Percentiles rank a stretch among this genome's conserved stretches.
Conservation (phyloP, 2,113 vertebrate genomes). For the Excalfactoria chinensis region DNA sequence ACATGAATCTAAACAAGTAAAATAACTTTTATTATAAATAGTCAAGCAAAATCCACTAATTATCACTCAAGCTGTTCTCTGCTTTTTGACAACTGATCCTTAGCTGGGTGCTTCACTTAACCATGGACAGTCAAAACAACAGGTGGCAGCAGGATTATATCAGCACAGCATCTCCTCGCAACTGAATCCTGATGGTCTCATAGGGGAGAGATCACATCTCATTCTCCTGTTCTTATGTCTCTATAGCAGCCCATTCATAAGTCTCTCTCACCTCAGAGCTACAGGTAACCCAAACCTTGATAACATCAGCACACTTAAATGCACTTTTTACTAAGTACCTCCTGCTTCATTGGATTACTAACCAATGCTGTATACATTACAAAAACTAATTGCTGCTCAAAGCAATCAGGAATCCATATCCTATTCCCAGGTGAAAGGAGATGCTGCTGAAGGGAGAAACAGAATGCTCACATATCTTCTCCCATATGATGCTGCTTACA, state of each 20-base stretch:
- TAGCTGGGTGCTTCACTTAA: constrained; percentile 29
- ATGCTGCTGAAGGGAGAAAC: constrained; percentile 12
- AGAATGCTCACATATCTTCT: neutral
- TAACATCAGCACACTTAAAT: constrained; percentile 31
- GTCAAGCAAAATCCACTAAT: neutral
- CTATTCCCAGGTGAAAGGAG: constrained; percentile 35
- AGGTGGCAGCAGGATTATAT: constrained; percentile 57
- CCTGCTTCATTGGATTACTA: constrained; percentile 49
- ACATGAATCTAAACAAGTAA: neutral
- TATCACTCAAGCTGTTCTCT: constrained; percentile 19
- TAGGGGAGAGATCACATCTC: constrained; percentile 7
- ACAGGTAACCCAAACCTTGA: constrained; percentile 54
- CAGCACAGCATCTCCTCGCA: neutral
- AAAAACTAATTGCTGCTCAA: constrained; percentile 40
- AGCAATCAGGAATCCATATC: constrained; percentile 50
- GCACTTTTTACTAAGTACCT: constrained; percentile 41
- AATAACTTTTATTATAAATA: neutral
- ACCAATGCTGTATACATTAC: constrained; percentile 48
- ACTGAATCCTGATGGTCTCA: neutral
- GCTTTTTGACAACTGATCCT: constrained; percentile 57
- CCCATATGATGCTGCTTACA: neutral
- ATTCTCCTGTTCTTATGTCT: neutral
- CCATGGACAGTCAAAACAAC: constrained; percentile 48
- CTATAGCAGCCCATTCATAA: constrained; percentile 30
- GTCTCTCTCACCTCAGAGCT: constrained; percentile 21